A percentile compares a stretch with the other conserved stretches of the same genome.
phyloP scores from a whole-genome alignment of 2,888 invertebrate species.

The Mycalesis mineus region DNA sequence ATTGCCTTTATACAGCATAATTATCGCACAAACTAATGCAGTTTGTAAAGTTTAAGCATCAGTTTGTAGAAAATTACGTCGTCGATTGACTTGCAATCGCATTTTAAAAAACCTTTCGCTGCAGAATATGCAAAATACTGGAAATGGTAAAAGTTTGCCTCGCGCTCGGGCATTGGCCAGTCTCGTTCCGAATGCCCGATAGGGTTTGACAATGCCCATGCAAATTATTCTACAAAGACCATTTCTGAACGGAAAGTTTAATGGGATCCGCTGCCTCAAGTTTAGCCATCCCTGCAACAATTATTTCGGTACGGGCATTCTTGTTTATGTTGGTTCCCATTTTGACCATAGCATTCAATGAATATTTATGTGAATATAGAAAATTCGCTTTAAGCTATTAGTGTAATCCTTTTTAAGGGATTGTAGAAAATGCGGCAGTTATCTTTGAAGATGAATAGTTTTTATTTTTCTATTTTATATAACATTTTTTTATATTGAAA shows the following conservation, averaged over 20 bases:
- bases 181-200: constrained; percentile 63
- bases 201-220: constrained; percentile 75
- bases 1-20: too few species aligned
- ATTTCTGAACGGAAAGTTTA: constrained; percentile 66
- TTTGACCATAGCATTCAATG: constrained; percentile 41
- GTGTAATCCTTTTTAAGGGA: constrained; percentile 24
- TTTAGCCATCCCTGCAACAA: constrained; percentile 59
- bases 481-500: too few species aligned
- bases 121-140: constrained; percentile 42
- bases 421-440: constrained; percentile 1
- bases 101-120: constrained; percentile 24
- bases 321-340: constrained; percentile 43
- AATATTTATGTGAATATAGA: constrained; percentile 32
- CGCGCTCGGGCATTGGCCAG: constrained; percentile 57
- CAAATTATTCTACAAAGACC: constrained; percentile 68
- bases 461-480: too few species aligned
- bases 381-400: constrained; percentile 28
- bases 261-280: constrained; percentile 54
- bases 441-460: not conserved
- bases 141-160: constrained; percentile 60
- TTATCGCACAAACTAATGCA: not conserved
- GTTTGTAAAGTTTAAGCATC: not conserved
- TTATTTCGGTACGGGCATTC: constrained; percentile 49
- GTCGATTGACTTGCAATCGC: constrained; percentile 28
- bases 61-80: constrained; percentile 23